phyloP scores from a whole-genome alignment of 2,888 invertebrate species.

The Pachymerium ferrugineum region DNA sequence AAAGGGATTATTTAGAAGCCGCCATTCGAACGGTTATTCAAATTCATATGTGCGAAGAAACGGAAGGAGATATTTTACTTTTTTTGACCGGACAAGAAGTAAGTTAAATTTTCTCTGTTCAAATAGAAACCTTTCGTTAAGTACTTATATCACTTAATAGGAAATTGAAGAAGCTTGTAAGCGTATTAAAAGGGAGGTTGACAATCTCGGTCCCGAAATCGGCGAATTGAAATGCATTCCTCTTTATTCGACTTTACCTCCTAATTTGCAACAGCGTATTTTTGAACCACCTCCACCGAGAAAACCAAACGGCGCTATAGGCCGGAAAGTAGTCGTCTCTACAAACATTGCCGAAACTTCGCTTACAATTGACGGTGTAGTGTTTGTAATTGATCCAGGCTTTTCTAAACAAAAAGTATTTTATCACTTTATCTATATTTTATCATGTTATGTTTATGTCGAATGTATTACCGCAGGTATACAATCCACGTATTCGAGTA shows the following conservation, averaged over 20 bases:
- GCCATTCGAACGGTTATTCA: constrained; percentile 95
- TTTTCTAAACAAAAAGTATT: constrained; percentile 95
- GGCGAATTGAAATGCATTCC: constrained; percentile 98
- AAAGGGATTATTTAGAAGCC: constrained; percentile 95
- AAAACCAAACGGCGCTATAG: constrained; percentile 80
- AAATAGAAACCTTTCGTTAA: not conserved
- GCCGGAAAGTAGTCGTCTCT: constrained; percentile 90
- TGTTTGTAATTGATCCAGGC: constrained; percentile 98
- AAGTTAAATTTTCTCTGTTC: not conserved
- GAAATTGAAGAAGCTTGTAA: constrained; percentile 99
- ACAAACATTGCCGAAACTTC: constrained; percentile 99
- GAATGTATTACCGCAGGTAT: constrained; percentile 54
- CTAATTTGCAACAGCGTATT: constrained; percentile 92
- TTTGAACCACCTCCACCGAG: constrained; percentile 95
- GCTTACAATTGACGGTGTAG: constrained; percentile 96
- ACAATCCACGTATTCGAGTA: constrained; percentile 83
- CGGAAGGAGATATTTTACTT: constrained; percentile 82
- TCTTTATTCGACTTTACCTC: constrained; percentile 94
- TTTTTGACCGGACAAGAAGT: constrained; percentile 72
- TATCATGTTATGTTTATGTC: not conserved
- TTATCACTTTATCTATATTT: not conserved
- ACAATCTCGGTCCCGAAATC: constrained; percentile 91
- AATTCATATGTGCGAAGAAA: constrained; percentile 94
- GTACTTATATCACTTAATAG: constrained; percentile 40
- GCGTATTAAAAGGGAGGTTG: constrained; percentile 89